Conservation (phyloP, 2,113 vertebrate genomes). For the Deroptyus accipitrinus region DNA sequence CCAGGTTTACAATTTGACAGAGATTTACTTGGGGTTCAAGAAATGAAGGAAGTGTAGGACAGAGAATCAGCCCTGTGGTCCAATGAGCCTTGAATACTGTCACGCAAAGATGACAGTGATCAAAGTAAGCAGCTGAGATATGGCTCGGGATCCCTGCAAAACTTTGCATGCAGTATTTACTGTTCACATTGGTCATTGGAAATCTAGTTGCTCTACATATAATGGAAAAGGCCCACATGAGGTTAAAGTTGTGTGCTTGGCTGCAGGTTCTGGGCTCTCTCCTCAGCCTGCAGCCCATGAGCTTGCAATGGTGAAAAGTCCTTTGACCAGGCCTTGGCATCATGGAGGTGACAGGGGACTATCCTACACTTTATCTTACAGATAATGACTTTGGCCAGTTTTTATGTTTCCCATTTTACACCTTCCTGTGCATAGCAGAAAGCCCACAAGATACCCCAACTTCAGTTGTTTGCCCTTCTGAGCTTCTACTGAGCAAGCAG, state of each 20-base stretch:
- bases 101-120: neutral
- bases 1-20: no score
- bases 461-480: neutral
- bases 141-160: neutral
- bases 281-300: neutral
- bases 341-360: neutral
- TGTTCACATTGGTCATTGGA: neutral
- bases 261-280: neutral
- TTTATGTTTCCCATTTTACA: neutral
- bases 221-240: rapidly evolving
- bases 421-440: neutral
- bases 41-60: neutral
- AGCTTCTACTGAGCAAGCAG: neutral
- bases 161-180: no score
- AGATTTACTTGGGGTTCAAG: neutral
- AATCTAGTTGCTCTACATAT: neutral
- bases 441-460: neutral
- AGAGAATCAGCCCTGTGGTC: neutral
- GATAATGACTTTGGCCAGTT: neutral
- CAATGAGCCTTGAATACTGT: neutral
- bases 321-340: neutral
- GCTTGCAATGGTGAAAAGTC: neutral
- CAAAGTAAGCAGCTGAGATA: neutral
- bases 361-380: neutral
- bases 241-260: neutral